phyloP scores from a whole-genome alignment of 2,888 invertebrate species.

The Torymus texanus region DNA sequence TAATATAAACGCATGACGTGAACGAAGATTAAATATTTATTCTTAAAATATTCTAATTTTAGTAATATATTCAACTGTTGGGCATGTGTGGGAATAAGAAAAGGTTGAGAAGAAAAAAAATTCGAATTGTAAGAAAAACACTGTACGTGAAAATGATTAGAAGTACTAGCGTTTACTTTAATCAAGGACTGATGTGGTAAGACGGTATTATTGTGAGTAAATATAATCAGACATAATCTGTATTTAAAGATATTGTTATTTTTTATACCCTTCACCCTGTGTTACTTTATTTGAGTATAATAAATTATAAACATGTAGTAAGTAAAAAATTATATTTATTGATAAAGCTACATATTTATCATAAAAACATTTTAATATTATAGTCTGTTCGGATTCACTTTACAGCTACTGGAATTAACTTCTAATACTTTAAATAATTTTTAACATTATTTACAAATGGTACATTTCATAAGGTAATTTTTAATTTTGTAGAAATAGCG shows the following conservation, averaged over 20 bases:
- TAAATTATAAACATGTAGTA: neutral
- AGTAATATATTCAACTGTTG: slow-evolving; percentile 57
- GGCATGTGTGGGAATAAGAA: slow-evolving; percentile 49
- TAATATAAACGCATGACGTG: slow-evolving; percentile 61
- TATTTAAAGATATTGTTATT: slow-evolving; percentile 31
- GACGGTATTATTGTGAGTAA: slow-evolving; percentile 55
- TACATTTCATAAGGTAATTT: neutral
- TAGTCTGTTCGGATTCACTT: neutral
- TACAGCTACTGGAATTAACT: neutral
- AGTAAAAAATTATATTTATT: slow-evolving; percentile 28
- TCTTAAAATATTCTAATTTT: slow-evolving; percentile 57
- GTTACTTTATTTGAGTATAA: slow-evolving; percentile 5
- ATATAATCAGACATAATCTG: slow-evolving; percentile 55
- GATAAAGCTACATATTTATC: neutral
- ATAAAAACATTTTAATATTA: slow-evolving; percentile 26
- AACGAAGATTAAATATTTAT: slow-evolving; percentile 67
- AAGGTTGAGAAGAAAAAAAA: slow-evolving; percentile 43
- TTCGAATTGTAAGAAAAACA: slow-evolving; percentile 37
- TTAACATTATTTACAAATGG: slow-evolving; percentile 25
- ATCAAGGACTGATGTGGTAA: slow-evolving; percentile 52
- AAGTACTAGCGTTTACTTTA: slow-evolving; percentile 48
- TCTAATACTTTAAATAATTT: slow-evolving; percentile 2
- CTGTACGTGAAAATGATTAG: slow-evolving; percentile 47
- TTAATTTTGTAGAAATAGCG: slow-evolving; percentile 30
- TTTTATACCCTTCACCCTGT: slow-evolving; percentile 1